These are phyloP conservation scores for Sphenodon punctatus DNA, from an alignment of 2,797 vertebrate species.

Conservation along the genomic window DNA sequence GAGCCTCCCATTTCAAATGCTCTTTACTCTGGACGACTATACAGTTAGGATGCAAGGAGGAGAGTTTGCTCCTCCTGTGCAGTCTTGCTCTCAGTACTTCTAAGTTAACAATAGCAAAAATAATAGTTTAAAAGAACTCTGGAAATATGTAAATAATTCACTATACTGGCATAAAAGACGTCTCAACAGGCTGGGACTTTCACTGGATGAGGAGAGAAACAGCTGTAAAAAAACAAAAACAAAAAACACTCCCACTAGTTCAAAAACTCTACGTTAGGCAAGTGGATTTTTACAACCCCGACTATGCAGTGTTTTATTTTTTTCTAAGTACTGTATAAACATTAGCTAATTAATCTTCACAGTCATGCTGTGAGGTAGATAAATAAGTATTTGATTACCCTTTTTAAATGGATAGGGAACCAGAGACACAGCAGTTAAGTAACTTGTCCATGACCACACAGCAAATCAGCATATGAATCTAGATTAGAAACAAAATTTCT, in stretches of 20 bases:
- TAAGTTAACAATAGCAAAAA: too few relatives aligned
- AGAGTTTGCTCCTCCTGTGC: not conserved
- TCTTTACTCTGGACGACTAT: not conserved
- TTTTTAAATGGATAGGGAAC: not conserved
- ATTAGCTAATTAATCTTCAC: constrained; percentile 7
- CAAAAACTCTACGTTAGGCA: too few relatives aligned
- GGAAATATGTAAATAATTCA: too few relatives aligned
- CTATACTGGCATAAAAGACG: too few relatives aligned
- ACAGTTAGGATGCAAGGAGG: not conserved
- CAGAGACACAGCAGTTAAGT: not conserved
- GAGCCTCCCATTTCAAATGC: not conserved
- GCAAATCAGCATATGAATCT: not conserved
- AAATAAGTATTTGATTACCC: not conserved
- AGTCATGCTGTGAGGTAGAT: not conserved
- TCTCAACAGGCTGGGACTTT: too few relatives aligned
- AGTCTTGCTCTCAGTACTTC: too few relatives aligned
- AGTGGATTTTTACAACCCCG: too few relatives aligned
- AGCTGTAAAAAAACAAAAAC: too few relatives aligned
- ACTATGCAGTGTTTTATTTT: not conserved
- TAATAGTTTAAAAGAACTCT: too few relatives aligned
- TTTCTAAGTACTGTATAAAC: not conserved
- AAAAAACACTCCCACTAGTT: too few relatives aligned
- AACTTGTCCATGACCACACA: not conserved
- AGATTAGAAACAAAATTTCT: not conserved
- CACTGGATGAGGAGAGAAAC: too few relatives aligned